These are phyloP conservation scores for Hyperopisus bebe DNA, from an alignment of 2,113 vertebrate species.

Conservation along the genomic window DNA sequence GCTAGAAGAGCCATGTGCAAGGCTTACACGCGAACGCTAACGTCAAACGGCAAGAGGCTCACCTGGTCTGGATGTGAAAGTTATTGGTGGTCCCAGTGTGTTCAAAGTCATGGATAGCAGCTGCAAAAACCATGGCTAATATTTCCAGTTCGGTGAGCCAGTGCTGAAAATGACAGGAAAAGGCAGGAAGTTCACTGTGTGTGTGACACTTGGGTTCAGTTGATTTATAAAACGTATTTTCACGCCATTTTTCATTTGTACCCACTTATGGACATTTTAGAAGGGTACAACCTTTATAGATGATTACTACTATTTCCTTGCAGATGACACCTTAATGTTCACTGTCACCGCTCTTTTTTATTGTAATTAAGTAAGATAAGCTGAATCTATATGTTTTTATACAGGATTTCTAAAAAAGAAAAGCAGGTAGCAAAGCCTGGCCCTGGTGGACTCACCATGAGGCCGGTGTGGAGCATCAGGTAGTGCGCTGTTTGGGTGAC, in stretches of 20 bases:
- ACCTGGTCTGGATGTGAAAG: constrained; percentile 98
- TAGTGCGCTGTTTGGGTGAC: constrained; percentile 97
- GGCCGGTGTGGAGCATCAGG: constrained; percentile 91
- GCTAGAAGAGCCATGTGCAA: not conserved
- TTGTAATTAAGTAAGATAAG: not conserved
- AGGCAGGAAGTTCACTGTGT: not conserved
- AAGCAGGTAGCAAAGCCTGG: not conserved
- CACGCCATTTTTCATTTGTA: not conserved
- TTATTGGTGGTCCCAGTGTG: constrained; percentile 98
- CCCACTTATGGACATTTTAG: not conserved
- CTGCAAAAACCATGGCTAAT: constrained; percentile 95
- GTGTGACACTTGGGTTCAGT: not conserved
- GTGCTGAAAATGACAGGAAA: constrained; percentile 63
- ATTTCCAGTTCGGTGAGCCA: constrained; percentile 99
- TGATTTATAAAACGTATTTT: not conserved
- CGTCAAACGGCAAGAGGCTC: constrained; percentile 17
- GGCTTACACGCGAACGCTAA: constrained; percentile 11
- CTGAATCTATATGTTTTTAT: not conserved
- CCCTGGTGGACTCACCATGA: constrained; percentile 73
- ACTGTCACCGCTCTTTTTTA: not conserved
- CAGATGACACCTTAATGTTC: not conserved
- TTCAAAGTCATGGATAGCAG: constrained; percentile 95
- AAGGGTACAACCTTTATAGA: not conserved
- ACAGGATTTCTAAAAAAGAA: not conserved
- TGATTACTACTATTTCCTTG: not conserved